Percentiles rank a stretch among this genome's conserved stretches.
These are phyloP conservation scores for Cecropterus lyciades DNA, from an alignment of 1,140 invertebrate genomes.

Conservation along the genomic window DNA sequence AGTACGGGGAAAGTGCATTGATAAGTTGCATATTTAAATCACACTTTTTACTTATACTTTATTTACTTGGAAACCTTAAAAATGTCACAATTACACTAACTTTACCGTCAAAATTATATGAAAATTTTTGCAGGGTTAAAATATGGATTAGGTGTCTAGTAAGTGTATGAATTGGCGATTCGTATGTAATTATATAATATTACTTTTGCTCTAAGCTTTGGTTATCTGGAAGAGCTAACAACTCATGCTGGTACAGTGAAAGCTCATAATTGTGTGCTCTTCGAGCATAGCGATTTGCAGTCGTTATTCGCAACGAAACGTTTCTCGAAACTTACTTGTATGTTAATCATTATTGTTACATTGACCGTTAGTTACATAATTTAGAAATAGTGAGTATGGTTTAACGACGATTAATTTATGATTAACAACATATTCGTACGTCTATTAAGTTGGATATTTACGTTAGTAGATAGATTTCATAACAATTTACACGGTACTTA, in stretches of 20 bases:
- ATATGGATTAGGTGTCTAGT: too few species aligned
- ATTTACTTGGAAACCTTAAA: background rate
- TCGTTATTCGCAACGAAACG: conserved; percentile 1
- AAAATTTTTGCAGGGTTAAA: too few species aligned
- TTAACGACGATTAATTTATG: background rate
- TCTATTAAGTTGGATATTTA: too few species aligned
- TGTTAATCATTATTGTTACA: conserved; percentile 20
- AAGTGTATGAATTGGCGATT: too few species aligned
- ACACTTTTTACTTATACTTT: conserved; percentile 19
- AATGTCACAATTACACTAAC: background rate
- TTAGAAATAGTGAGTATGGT: background rate
- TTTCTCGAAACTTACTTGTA: conserved; percentile 3
- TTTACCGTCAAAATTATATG: too few species aligned
- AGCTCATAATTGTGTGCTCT: conserved; percentile 27
- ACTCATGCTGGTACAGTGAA: conserved; percentile 25
- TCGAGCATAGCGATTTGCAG: conserved; percentile 23
- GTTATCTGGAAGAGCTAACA: background rate
- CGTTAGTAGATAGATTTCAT: too few species aligned
- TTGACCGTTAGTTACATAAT: conserved; percentile 5
- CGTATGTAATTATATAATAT: background rate
- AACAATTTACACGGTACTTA: too few species aligned
- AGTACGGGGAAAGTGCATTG: conserved; percentile 66
- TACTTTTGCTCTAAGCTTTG: background rate
- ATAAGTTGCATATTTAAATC: conserved; percentile 32
- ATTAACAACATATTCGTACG: background rate